phyloP scores from a whole-genome alignment of 1,140 invertebrate species.

The Tenebrio molitor region DNA sequence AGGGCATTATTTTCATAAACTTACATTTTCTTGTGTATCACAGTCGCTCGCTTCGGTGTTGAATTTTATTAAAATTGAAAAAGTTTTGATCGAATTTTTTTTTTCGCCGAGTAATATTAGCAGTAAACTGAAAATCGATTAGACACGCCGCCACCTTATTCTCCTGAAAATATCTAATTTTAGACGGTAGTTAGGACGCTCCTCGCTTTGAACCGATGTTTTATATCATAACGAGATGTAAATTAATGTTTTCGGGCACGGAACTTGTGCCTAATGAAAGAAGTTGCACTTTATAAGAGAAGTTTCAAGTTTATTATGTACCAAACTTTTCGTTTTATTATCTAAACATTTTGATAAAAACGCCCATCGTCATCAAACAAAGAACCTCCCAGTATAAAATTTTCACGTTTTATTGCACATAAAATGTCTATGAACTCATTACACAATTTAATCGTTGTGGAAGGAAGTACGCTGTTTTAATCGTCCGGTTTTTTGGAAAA shows the following conservation, averaged over 20 bases:
- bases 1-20: neutral
- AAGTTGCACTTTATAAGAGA: conserved; percentile 24
- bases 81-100: neutral
- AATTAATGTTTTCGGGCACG: conserved; percentile 23
- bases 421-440: conserved; percentile 9
- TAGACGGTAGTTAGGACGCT: conserved; percentile 10
- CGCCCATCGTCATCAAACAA: conserved; percentile 1
- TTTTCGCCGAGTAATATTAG: neutral
- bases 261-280: conserved; percentile 15
- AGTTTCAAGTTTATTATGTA: conserved; percentile 6
- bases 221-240: conserved; percentile 20
- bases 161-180: conserved; percentile 23
- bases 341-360: neutral
- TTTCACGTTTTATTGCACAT: conserved; percentile 11
- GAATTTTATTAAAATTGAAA: conserved; percentile 17
- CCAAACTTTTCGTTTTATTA: conserved; percentile 2
- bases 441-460: neutral
- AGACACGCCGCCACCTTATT: conserved; percentile 8
- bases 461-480: conserved; percentile 16
- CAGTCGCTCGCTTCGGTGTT: neutral
- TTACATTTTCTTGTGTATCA: neutral
- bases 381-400: neutral
- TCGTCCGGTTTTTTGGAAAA: conserved; percentile 5
- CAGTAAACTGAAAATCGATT: conserved; percentile 18
- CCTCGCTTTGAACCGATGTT: conserved; percentile 18